Base-by-base conservation (phyloP, 2,797 vertebrate species). In the Sebastes oblongus region DNA sequence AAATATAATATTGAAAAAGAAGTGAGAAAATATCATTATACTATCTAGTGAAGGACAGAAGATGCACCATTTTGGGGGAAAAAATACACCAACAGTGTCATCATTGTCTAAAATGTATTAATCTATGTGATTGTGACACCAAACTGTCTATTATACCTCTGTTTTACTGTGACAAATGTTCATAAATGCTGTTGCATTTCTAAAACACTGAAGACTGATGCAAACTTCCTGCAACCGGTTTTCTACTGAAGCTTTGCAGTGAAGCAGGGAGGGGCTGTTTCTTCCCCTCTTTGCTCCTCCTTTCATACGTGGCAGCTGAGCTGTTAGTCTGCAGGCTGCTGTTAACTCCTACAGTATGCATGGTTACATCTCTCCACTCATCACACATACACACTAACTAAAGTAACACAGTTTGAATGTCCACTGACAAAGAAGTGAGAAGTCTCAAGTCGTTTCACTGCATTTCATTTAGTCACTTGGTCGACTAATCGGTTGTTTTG, bases 221-320 rank as follows among this genome's bases (percentile, higher is more conserved):
- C 83, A 78, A 81, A 86, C 65, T 30, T 52, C 24, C 10, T 69
- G 66, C 61, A 71, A 64, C 25, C 5, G 4, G 8, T 25, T 68
- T 68, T 8, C 1, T 2, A 14, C 14, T 30, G 55, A 27, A 7
- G 50, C 59, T 7, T 34, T 5, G 16, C 39, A 3, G 60, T 1
- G 39, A 14, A 42, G 22, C 25, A 66, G 79, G 89, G 85, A 83
- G 86, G 86, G 66, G 76, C 65, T 18, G 72, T 27, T 65, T 8
- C 58, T 14, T 25, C 54, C 54, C 25, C 56, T 8, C 2, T 22
- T 82, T 4, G 87, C 92, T 86, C 94, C 92, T 93, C 94, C 92
- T 87, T 88, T 91, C 94, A 92, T 94, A 94, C 94, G 94, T 94
- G 94, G 94, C 94, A 94, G 30, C 87, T 79, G 32, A 42, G 39